Conservation (phyloP, 2,888 invertebrate species). For the Ypsolopha sequella region DNA sequence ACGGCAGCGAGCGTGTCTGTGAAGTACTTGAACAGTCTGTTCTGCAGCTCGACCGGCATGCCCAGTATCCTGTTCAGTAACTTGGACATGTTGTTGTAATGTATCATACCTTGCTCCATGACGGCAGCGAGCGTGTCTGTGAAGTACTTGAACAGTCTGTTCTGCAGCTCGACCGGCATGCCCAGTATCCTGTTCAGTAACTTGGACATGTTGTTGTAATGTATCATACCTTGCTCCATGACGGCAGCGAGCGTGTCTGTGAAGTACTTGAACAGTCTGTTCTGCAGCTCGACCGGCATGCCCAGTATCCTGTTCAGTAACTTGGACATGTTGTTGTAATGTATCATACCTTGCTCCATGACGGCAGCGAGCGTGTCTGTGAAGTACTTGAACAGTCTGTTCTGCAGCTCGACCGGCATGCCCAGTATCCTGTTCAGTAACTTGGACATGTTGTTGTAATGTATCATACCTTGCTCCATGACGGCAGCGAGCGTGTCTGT, state of each 20-base stretch:
- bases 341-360: slow-evolving; percentile 85
- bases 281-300: slow-evolving; percentile 97
- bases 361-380: slow-evolving; percentile 94
- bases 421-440: slow-evolving; percentile 98
- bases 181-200: slow-evolving; percentile 98
- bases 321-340: slow-evolving; percentile 94
- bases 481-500: slow-evolving; percentile 94
- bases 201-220: slow-evolving; percentile 94
- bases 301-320: slow-evolving; percentile 98
- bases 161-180: slow-evolving; percentile 97
- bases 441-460: slow-evolving; percentile 77
- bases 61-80: slow-evolving; percentile 78
- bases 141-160: slow-evolving; percentile 97
- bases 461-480: slow-evolving; percentile 85
- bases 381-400: slow-evolving; percentile 97
- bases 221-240: slow-evolving; percentile 85
- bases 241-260: slow-evolving; percentile 94
- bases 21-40: slow-evolving; percentile 96
- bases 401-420: slow-evolving; percentile 97
- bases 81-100: neutral
- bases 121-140: slow-evolving; percentile 94
- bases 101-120: slow-evolving; percentile 85
- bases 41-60: slow-evolving; percentile 97
- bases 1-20: slow-evolving; percentile 94
- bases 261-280: slow-evolving; percentile 97